Percentiles rank a stretch among this genome's conserved stretches.
These are phyloP conservation scores for Dromiciops gliroides DNA, from an alignment of 2,113 vertebrate genomes.

Conservation along the genomic window DNA sequence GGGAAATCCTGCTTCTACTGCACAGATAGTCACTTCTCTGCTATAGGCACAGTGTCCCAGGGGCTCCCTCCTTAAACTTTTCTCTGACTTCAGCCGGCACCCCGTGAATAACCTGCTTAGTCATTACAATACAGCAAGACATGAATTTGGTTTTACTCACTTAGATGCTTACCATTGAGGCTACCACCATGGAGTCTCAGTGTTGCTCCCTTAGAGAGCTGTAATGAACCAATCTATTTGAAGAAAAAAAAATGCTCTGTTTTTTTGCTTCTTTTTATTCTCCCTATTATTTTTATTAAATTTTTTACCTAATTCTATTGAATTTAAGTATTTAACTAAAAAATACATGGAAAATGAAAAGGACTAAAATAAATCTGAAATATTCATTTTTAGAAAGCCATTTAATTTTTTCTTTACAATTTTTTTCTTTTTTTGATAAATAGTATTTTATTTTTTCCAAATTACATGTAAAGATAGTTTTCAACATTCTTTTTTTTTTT, in stretches of 20 bases:
- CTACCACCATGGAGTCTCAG: not conserved
- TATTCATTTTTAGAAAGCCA: not conserved
- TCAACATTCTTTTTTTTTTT: too few relatives aligned
- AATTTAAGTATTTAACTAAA: not conserved
- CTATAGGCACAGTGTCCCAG: not conserved
- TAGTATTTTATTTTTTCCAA: too few relatives aligned
- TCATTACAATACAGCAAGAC: not conserved
- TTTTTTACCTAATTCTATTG: not conserved
- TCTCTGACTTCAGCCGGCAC: not conserved
- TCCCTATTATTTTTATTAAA: not conserved
- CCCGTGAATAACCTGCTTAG: not conserved
- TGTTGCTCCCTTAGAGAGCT: not conserved
- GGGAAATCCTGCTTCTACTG: not conserved
- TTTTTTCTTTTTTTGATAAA: too few relatives aligned
- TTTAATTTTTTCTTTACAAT: too few relatives aligned
- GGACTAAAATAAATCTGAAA: not conserved
- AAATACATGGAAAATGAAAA: not conserved
- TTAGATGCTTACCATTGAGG: not conserved
- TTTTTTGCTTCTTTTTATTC: not conserved
- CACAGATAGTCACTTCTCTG: not conserved
- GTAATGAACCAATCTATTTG: not conserved
- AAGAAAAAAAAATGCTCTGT: not conserved
- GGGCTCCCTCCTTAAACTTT: not conserved
- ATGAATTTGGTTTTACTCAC: not conserved
- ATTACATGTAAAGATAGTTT: too few relatives aligned